These are phyloP conservation scores for Tachuris rubrigastra DNA, from an alignment of 2,113 vertebrate species.

Conservation along the genomic window DNA sequence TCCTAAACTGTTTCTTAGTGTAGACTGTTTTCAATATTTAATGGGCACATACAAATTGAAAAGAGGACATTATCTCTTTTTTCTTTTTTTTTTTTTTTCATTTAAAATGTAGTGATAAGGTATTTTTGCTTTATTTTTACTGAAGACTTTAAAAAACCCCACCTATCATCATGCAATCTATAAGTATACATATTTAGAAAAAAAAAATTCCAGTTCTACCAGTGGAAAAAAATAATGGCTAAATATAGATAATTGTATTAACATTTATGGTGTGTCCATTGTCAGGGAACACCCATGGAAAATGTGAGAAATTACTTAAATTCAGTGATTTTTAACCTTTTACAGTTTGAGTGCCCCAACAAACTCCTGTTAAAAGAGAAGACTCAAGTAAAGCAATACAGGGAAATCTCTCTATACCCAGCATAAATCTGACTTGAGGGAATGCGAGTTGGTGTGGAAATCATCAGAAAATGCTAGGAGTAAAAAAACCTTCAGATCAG, in stretches of 20 bases:
- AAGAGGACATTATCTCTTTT: not conserved
- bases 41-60: not conserved
- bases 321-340: not conserved
- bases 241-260: not conserved
- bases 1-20: slow-evolving; percentile 8
- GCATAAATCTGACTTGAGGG: not conserved
- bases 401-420: not conserved
- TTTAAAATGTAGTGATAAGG: not conserved
- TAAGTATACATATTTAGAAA: not conserved
- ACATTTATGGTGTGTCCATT: not conserved
- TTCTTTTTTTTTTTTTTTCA: not conserved
- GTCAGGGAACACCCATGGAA: not conserved
- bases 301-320: not conserved
- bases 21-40: slow-evolving; percentile 44
- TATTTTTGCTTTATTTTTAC: not conserved
- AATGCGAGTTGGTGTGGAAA: not conserved
- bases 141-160: not conserved
- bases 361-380: not conserved
- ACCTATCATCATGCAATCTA: not conserved
- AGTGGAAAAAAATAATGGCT: not conserved
- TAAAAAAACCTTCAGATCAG: not conserved
- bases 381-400: not conserved
- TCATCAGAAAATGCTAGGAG: not conserved
- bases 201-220: not conserved
- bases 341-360: not conserved